Evolutionary conservation across 2,797 vertebrate species (phyloP).

Genomic region (Macropodus opercularis): DNA sequence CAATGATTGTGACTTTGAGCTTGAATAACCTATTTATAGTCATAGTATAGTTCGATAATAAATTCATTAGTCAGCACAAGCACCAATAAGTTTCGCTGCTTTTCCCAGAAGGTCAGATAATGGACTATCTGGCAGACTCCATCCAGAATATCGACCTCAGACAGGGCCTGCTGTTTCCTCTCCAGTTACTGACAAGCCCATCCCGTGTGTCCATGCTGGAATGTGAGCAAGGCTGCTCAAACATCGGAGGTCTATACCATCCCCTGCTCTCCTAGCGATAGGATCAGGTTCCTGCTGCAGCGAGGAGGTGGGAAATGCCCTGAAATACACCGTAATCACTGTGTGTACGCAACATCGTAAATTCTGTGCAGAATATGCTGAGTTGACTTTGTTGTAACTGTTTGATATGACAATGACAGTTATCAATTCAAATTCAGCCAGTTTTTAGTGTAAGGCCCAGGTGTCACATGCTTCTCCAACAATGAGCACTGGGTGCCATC

Average conservation of each 20-base stretch:
- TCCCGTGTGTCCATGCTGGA: slow-evolving; percentile 52
- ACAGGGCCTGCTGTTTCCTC: slow-evolving; percentile 44
- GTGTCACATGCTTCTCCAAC: too few species aligned
- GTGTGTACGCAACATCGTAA: not conserved
- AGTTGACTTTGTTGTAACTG: too few species aligned
- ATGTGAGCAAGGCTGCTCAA: slow-evolving; percentile 48
- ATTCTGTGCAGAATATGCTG: slow-evolving; percentile 2
- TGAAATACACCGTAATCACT: not conserved
- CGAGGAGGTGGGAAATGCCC: slow-evolving; percentile 1
- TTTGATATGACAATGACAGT: not conserved
- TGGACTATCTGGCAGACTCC: slow-evolving; percentile 2
- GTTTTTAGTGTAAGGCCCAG: not conserved
- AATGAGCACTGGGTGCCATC: slow-evolving; percentile 37
- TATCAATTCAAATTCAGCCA: too few species aligned
- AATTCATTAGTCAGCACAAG: not conserved
- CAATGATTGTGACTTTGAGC: not conserved
- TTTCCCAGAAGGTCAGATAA: slow-evolving; percentile 17
- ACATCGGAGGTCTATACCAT: slow-evolving; percentile 62
- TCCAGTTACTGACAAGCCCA: slow-evolving; percentile 60
- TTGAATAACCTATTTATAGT: not conserved
- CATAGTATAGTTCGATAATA: too few species aligned
- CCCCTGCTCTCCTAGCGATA: slow-evolving; percentile 21
- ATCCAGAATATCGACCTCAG: slow-evolving; percentile 70
- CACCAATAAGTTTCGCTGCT: not conserved
- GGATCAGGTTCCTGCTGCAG: slow-evolving; percentile 10